Percentiles rank a stretch among this genome's conserved stretches.
These are phyloP conservation scores for Notothenia coriiceps DNA, from an alignment of 2,113 vertebrate species.

Conservation along the genomic window DNA sequence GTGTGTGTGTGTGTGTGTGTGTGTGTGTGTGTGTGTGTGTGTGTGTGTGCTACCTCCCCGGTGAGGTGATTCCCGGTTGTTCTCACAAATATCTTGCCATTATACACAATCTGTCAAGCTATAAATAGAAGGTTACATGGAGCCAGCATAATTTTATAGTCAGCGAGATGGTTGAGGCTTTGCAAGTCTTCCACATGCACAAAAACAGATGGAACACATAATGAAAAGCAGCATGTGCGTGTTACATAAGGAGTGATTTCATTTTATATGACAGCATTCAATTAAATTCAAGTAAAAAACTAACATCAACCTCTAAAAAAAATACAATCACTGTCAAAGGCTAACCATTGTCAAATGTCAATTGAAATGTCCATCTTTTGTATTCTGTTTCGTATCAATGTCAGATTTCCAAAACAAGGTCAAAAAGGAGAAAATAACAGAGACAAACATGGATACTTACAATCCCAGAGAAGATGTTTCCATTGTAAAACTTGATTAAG, in stretches of 20 bases:
- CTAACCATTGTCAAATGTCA: background rate
- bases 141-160: conserved; percentile 35
- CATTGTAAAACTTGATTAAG: background rate
- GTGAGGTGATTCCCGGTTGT: conserved; percentile 53
- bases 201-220: conserved; percentile 30
- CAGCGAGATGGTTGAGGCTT: background rate
- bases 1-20: background rate
- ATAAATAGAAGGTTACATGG: conserved; percentile 45
- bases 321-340: background rate
- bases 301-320: background rate
- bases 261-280: background rate
- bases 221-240: conserved; percentile 1
- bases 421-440: background rate
- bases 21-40: conserved; percentile 31
- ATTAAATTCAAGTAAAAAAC: no score
- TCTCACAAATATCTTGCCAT: conserved; percentile 38
- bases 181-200: background rate
- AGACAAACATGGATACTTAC: background rate
- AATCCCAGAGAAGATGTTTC: background rate
- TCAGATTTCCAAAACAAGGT: background rate
- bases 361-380: background rate
- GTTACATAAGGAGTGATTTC: background rate
- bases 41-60: conserved; percentile 25
- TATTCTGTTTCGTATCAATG: background rate
- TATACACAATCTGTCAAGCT: conserved; percentile 47